Evolutionary conservation across 2,888 invertebrate genomes (phyloP), one percentile per base, ranked within the genome.

Genomic region (Oxycera nigricornis): DNA sequence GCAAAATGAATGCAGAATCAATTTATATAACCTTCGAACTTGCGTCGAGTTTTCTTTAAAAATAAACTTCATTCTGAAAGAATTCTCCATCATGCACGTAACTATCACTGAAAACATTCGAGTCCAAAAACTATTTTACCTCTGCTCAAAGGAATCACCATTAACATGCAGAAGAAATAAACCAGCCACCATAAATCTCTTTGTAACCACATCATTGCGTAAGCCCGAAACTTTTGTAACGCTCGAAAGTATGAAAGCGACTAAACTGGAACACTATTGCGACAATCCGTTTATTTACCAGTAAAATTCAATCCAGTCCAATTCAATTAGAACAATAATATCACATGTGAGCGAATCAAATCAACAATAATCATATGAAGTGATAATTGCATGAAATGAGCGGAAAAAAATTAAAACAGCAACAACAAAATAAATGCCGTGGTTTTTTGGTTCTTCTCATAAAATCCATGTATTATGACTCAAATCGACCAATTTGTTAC

Each of bases 131-230:
- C 46, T 46, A 55, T 22, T 41, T 67, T 70, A 70, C 70, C 70
- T 52, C 55, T 30, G 55, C 20, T 52, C 30, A 17, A 31, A 30
- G 70, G 35, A 46, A 70, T 31, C 26, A 46, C 31, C 52, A 70
- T 22, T 52, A 52, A 30, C 7, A 70, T 55, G 14, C 52, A 70
- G 17, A 52, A 52, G 70, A 70, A 70, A 52, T 22, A 24, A 7
- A 67, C 41, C 1, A 52, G 1, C 52, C 22, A 68, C 4, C 14
- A 31, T 39, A 22, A 22, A 11, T 41, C 14, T 14, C 41, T 20
- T 70, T 55, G 70, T 31, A 52, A 70, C 28, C 35, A 35, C 70
- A n/a, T n/a, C n/a, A 70, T 70, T 70, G 70, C 70, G 55, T 55
- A 70, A 70, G 55, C 46, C 11, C 24, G n/a, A 70, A 55, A 52